Conservation (phyloP, 2,797 vertebrate genomes). For the Meda fulgida region DNA sequence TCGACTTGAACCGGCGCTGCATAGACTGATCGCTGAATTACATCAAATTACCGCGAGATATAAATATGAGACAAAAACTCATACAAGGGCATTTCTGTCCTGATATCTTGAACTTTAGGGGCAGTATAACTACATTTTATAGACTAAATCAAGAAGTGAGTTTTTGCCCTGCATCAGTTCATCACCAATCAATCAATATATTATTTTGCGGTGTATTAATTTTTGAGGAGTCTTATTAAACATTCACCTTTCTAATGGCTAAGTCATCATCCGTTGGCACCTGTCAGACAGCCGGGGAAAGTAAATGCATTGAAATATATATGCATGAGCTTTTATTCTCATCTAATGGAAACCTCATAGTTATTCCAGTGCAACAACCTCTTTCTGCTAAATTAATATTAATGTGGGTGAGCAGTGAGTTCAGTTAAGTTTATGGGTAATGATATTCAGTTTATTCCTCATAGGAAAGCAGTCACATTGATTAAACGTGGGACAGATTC, state of each 20-base stretch:
- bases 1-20: too few relatives aligned
- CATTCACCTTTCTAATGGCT: conserved; percentile 64
- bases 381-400: conserved; percentile 83
- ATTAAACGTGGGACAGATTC: conserved; percentile 77
- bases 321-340: conserved; percentile 78
- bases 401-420: conserved; percentile 79
- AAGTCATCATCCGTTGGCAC: conserved; percentile 68
- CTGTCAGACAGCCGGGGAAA: conserved; percentile 66
- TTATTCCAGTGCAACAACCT: conserved; percentile 73
- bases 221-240: conserved; percentile 57
- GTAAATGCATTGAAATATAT: conserved; percentile 71
- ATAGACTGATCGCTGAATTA: too few relatives aligned
- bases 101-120: not conserved
- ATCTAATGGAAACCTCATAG: conserved; percentile 78
- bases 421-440: conserved; percentile 85
- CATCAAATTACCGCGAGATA: not conserved
- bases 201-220: conserved; percentile 43
- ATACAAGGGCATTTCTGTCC: too few relatives aligned
- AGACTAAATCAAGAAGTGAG: not conserved
- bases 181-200: not conserved
- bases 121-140: not conserved
- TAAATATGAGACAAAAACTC: not conserved
- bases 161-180: not conserved
- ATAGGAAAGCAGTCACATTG: conserved; percentile 81
- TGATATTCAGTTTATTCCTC: conserved; percentile 85